phyloP scores from a whole-genome alignment of 2,113 vertebrate genomes.

The Pachycephala philippinensis region DNA sequence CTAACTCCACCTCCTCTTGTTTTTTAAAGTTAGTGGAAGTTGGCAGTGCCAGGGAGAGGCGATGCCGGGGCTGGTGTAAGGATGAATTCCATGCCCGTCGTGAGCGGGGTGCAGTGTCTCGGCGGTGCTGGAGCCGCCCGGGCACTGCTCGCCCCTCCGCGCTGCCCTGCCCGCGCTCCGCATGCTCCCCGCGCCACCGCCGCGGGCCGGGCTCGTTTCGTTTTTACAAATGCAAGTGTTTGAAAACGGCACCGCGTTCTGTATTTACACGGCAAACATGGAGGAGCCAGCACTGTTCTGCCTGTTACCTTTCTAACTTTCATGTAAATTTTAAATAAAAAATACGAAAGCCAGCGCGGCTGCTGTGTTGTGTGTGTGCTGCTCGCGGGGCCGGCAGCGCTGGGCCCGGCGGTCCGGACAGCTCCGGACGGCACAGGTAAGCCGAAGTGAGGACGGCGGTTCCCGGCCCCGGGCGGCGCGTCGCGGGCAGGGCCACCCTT shows the following conservation, averaged over 20 bases:
- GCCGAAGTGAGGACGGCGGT: neutral
- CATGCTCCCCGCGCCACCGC: neutral
- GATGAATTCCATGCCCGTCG: no score
- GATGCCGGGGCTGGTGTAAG: neutral
- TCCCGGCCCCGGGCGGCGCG: neutral
- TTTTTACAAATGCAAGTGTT: neutral
- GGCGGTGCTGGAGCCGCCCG: neutral
- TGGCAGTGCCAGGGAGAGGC: neutral
- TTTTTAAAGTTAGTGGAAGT: neutral
- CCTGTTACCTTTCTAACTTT: constrained; percentile 62
- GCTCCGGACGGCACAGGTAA: neutral
- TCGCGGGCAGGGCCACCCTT: neutral
- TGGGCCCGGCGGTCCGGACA: no score
- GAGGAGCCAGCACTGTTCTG: constrained; percentile 50
- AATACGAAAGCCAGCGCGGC: neutral
- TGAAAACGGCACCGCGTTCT: neutral
- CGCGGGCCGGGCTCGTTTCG: neutral
- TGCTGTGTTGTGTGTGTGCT: neutral
- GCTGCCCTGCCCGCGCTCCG: neutral
- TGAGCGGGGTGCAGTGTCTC: neutral
- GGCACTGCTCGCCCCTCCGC: neutral
- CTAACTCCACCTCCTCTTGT: neutral
- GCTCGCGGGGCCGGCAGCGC: neutral
- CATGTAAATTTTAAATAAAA: constrained; percentile 73
- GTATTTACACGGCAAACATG: neutral